phyloP scores from a whole-genome alignment of 2,113 vertebrate genomes.

The human (Homo sapiens) region GRCh38 chr6:40720001-40720500 shows the following conservation, averaged over 20 bases:
- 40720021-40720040: background rate
- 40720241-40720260: too few relatives aligned
- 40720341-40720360: background rate
- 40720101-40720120: constrained; percentile 12
- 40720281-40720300: background rate
- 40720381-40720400: too few relatives aligned
- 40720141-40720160: background rate
- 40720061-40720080: background rate
- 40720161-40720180: rapidly evolving
- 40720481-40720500: background rate
- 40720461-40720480: background rate
- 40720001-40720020: background rate
- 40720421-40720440: background rate
- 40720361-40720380: background rate
- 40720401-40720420: too few relatives aligned
- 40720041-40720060: background rate
- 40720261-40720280: too few relatives aligned
- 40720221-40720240: background rate
- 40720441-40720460: rapidly evolving
- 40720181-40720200: background rate
- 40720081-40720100: constrained; percentile 56
- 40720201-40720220: too few relatives aligned
- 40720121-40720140: background rate
- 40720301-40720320: background rate
- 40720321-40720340: background rate